phyloP scores from a whole-genome alignment of 2,113 vertebrate species.

The Calonectris borealis region DNA sequence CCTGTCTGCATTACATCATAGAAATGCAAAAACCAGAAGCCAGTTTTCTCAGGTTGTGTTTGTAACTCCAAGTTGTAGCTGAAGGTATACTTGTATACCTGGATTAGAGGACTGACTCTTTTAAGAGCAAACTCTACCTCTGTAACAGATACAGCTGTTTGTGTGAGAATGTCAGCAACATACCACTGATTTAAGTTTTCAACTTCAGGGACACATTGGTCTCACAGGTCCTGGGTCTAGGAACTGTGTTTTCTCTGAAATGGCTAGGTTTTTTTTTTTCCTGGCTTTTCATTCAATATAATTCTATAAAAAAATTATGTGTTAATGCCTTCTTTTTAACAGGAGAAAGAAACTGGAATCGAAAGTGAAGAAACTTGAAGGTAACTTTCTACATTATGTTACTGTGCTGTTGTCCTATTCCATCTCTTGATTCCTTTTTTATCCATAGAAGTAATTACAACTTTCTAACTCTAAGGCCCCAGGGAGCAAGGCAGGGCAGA shows the following conservation, averaged over 20 bases:
- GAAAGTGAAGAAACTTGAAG: conserved; percentile 87
- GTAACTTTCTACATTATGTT: conserved; percentile 61
- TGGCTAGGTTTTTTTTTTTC: background rate
- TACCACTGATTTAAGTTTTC: background rate
- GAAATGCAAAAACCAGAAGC: background rate
- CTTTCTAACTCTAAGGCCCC: background rate
- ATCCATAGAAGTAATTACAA: background rate
- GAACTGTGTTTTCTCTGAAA: background rate
- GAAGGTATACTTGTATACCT: background rate
- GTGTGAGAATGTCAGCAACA: background rate
- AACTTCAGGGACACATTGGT: background rate
- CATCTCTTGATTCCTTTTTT: background rate
- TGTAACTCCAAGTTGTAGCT: background rate
- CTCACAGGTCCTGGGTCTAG: background rate
- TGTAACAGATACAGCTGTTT: background rate
- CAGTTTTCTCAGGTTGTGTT: background rate
- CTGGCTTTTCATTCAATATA: background rate
- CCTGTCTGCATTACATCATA: background rate
- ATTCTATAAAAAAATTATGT: background rate
- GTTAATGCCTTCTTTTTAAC: conserved; percentile 11
- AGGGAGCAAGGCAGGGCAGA: background rate
- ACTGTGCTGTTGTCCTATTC: background rate
- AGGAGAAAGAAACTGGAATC: conserved; percentile 89
- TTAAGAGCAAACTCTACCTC: background rate
- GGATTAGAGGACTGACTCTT: background rate